Evolutionary conservation across 2,113 vertebrate species (phyloP).

Genomic region (Stigmatopora argus): DNA sequence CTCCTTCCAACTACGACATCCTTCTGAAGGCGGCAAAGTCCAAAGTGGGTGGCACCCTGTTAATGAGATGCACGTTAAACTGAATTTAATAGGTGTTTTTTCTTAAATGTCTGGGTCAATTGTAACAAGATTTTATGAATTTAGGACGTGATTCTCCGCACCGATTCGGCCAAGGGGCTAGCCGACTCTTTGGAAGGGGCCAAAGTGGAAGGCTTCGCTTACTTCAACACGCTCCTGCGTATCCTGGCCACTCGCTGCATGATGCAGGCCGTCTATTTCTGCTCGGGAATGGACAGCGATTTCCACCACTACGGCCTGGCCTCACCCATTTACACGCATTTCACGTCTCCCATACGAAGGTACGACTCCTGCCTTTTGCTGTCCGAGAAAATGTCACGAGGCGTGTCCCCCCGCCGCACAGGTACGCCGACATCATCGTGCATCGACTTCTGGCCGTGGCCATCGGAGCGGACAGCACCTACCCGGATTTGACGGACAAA

Average conservation of each 20-base stretch:
- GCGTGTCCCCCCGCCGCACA: constrained; percentile 33
- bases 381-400: too few species aligned
- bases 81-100: not conserved
- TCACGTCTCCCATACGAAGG: constrained; percentile 97
- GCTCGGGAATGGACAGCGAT: constrained; percentile 94
- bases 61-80: not conserved
- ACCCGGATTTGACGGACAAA: constrained; percentile 90
- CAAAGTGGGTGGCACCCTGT: constrained; percentile 70
- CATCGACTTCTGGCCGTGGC: constrained; percentile 90
- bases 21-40: constrained; percentile 88
- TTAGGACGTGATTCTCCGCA: constrained; percentile 81
- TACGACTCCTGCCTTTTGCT: constrained; percentile 41
- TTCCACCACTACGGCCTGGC: constrained; percentile 97
- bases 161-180: constrained; percentile 89
- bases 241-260: constrained; percentile 95
- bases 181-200: constrained; percentile 88
- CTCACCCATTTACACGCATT: constrained; percentile 95
- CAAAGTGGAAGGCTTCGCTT: constrained; percentile 74
- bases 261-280: constrained; percentile 99
- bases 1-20: constrained; percentile 93
- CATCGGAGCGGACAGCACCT: constrained; percentile 84
- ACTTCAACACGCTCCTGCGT: constrained; percentile 88
- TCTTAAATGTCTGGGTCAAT: not conserved
- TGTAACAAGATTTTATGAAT: not conserved
- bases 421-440: constrained; percentile 93